Percentiles rank a stretch among this genome's conserved stretches.
These are phyloP conservation scores for Synanthedon andrenaeformis DNA, from an alignment of 2,888 invertebrate species.

Conservation along the genomic window DNA sequence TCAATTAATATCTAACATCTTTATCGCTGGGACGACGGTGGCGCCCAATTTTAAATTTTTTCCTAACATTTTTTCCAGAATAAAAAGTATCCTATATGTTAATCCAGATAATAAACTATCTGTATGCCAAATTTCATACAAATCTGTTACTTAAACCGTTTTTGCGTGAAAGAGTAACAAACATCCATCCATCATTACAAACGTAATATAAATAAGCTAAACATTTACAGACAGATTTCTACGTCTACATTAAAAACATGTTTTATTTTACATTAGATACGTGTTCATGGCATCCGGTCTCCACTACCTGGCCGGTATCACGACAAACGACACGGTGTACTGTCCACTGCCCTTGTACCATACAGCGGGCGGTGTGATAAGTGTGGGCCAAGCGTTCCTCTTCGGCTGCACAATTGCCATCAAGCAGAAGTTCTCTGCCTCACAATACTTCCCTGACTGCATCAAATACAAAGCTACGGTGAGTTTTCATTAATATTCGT, in stretches of 20 bases:
- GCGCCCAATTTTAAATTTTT: too few relatives aligned
- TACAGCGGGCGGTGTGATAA: slow-evolving; percentile 92
- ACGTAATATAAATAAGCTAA: too few relatives aligned
- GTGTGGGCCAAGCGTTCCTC: slow-evolving; percentile 82
- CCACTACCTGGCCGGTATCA: slow-evolving; percentile 75
- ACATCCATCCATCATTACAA: too few relatives aligned
- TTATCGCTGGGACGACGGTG: too few relatives aligned
- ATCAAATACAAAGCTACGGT: slow-evolving; percentile 96
- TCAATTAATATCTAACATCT: too few relatives aligned
- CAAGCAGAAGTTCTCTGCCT: slow-evolving; percentile 93
- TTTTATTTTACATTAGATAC: slow-evolving; percentile 63
- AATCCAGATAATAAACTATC: too few relatives aligned
- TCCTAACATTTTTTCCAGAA: too few relatives aligned
- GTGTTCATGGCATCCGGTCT: slow-evolving; percentile 82
- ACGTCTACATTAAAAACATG: background rate
- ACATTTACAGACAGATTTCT: background rate
- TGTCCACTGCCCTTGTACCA: slow-evolving; percentile 96
- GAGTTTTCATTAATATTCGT: slow-evolving; percentile 27
- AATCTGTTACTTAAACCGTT: too few relatives aligned
- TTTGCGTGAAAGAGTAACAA: too few relatives aligned
- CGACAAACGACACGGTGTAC: slow-evolving; percentile 82
- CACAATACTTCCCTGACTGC: slow-evolving; percentile 93
- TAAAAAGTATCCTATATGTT: too few relatives aligned
- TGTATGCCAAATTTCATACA: too few relatives aligned
- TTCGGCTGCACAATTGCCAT: slow-evolving; percentile 88